These are phyloP conservation scores for Allobates femoralis DNA, from an alignment of 2,797 vertebrate genomes.

Conservation along the genomic window DNA sequence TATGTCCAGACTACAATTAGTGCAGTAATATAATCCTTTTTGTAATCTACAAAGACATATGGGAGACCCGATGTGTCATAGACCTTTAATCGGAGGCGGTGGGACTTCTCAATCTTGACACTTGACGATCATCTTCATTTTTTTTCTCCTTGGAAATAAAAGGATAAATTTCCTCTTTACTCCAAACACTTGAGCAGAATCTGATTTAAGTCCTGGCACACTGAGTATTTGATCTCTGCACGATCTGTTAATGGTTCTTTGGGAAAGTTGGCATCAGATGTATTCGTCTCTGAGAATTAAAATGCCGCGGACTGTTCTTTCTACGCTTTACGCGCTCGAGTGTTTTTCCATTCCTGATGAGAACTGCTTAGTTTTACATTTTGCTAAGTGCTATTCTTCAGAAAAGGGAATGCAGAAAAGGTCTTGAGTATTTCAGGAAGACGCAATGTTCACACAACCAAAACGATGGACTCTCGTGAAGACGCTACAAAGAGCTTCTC, in stretches of 20 bases:
- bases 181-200: neutral
- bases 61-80: neutral
- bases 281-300: conserved; percentile 29
- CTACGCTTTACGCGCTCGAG: neutral
- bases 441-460: neutral
- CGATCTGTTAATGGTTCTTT: conserved; percentile 41
- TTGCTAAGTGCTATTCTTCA: conserved; percentile 23
- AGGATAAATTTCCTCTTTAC: neutral
- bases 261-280: conserved; percentile 25
- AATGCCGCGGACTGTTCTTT: conserved; percentile 2
- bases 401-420: conserved; percentile 14
- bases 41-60: neutral
- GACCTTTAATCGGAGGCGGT: neutral
- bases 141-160: neutral
- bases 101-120: neutral
- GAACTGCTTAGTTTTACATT: conserved; percentile 42
- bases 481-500: too few species aligned
- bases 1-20: neutral
- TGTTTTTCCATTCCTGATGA: conserved; percentile 44
- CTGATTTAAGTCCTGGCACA: neutral
- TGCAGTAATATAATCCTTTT: neutral
- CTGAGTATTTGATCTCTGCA: conserved; percentile 45
- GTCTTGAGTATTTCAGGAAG: neutral
- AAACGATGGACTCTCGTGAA: neutral
- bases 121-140: neutral